phyloP scores from a whole-genome alignment of 2,113 vertebrate genomes.

The Trachemys scripta region DNA sequence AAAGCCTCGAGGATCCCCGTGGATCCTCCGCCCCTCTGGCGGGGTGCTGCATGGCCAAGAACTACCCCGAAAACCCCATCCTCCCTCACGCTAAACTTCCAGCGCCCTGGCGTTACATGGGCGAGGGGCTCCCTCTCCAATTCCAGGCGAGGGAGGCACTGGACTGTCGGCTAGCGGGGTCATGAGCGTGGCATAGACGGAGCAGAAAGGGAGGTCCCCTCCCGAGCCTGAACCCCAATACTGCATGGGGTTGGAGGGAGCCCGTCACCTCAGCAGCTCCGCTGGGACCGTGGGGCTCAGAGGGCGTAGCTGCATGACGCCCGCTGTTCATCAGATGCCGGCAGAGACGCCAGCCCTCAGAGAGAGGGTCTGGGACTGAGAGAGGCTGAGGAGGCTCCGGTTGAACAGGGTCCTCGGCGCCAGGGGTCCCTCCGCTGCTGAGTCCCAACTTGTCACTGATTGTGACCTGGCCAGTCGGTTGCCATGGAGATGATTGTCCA shows the following conservation, averaged over 20 bases:
- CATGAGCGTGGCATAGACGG: not conserved
- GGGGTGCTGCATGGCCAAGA: not conserved
- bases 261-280: no score
- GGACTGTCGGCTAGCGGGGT: not conserved
- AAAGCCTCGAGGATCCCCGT: no score
- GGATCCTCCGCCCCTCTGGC: no score
- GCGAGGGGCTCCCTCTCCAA: no score
- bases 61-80: not conserved
- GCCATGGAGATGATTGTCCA: rapidly evolving
- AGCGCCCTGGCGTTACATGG: no score
- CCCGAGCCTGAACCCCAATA: not conserved
- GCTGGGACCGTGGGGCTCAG: no score
- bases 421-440: not conserved
- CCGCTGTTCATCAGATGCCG: not conserved
- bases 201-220: not conserved
- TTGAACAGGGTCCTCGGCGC: rapidly evolving
- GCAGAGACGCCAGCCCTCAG: no score
- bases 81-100: not conserved
- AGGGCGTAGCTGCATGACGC: no score
- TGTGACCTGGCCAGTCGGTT: not conserved
- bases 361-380: not conserved
- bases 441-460: not conserved
- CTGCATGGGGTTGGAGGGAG: no score
- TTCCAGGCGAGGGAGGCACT: not conserved
- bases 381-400: not conserved